Conservation (phyloP, 1,140 invertebrate genomes). For the Drosophila mauritiana region DNA sequence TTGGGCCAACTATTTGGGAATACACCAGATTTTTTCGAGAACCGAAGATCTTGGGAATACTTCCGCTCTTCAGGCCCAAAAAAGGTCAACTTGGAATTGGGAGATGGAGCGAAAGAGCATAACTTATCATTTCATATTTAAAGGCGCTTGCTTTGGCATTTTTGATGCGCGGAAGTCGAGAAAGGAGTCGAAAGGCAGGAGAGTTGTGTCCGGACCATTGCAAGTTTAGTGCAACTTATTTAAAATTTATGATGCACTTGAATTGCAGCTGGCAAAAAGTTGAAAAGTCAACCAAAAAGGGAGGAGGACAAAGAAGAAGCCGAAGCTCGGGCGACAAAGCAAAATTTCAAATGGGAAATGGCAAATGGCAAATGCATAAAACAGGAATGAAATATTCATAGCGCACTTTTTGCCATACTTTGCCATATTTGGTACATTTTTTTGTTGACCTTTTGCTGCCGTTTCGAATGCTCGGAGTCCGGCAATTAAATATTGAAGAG, state of each 20-base stretch:
- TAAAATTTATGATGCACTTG: constrained; percentile 77
- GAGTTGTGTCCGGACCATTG: constrained; percentile 27
- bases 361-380: constrained; percentile 65
- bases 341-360: constrained; percentile 19
- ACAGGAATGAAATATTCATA: constrained; percentile 69
- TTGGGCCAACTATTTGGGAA: no score
- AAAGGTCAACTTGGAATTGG: no score
- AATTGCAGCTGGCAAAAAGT: constrained; percentile 61
- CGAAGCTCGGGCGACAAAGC: constrained; percentile 33
- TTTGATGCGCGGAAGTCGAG: constrained; percentile 15
- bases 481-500: constrained; percentile 67
- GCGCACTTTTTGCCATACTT: constrained; percentile 58
- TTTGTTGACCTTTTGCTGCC: constrained; percentile 16
- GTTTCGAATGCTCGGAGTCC: constrained; percentile 28
- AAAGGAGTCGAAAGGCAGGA: not conserved
- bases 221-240: constrained; percentile 65
- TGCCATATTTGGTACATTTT: constrained; percentile 11
- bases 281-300: constrained; percentile 38
- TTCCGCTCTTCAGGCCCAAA: no score
- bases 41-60: no score
- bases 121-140: constrained; percentile 50
- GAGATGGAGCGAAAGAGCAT: constrained; percentile 3
- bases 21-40: no score
- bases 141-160: constrained; percentile 27
- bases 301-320: not conserved